A percentile compares a stretch with the other conserved stretches of the same genome.
Conservation (phyloP, 2,113 vertebrate species). For the Myrmecobius fasciatus region DNA sequence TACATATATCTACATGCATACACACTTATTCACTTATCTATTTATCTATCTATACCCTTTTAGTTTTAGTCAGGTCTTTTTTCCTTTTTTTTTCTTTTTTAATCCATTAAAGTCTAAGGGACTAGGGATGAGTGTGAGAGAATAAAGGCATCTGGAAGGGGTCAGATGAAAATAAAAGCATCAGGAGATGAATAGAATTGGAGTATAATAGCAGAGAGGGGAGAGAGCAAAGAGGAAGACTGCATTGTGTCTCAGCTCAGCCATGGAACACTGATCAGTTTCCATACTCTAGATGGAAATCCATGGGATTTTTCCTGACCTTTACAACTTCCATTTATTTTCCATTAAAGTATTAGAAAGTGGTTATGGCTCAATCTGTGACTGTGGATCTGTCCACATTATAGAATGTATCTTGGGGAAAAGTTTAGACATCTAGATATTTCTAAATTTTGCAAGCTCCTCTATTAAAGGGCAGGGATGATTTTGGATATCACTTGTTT, state of each 20-base stretch:
- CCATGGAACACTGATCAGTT: background rate
- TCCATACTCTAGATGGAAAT: background rate
- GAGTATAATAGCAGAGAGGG: background rate
- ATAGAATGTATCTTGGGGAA: background rate
- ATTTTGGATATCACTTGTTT: background rate
- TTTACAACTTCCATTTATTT: constrained; percentile 29
- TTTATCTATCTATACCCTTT: background rate
- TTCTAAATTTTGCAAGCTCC: background rate
- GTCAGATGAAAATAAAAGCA: constrained; percentile 45
- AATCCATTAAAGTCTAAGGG: constrained; percentile 7
- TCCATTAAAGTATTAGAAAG: constrained; percentile 1
- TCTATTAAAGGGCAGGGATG: background rate
- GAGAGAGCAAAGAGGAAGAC: background rate
- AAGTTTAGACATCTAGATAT: background rate
- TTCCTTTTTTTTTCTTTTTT: constrained; percentile 8
- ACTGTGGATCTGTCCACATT: background rate
- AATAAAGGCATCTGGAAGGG: constrained; percentile 17
- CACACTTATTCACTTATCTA: background rate
- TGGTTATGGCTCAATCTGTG: constrained; percentile 12
- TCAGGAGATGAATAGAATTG: constrained; percentile 5
- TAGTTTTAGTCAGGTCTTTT: background rate
- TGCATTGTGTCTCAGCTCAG: background rate
- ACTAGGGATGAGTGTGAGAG: background rate
- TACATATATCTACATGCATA: too few species aligned
- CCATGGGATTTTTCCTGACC: background rate